A percentile compares a stretch with the other conserved stretches of the same genome.
Evolutionary conservation across 2,797 vertebrate genomes (phyloP).

Genomic region (Melanotaenia trifasciata): DNA sequence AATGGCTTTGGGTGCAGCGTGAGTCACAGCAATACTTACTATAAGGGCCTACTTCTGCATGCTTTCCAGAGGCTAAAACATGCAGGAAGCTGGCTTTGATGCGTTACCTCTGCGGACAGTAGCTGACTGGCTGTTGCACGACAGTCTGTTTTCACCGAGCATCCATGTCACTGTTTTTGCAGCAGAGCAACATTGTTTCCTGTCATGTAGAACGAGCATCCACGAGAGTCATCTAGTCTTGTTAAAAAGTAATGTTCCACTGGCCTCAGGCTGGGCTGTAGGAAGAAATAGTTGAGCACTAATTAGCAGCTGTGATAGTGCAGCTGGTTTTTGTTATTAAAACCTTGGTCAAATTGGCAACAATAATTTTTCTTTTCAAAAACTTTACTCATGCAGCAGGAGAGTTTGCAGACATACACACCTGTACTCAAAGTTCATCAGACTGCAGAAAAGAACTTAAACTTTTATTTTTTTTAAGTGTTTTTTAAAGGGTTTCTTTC

Average conservation of each 20-base stretch:
- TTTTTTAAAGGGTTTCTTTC: background rate
- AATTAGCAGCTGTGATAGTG: background rate
- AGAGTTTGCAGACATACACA: too few species aligned
- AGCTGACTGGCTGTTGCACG: background rate
- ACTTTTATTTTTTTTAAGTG: too few species aligned
- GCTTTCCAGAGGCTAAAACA: constrained; percentile 30
- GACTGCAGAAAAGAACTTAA: background rate
- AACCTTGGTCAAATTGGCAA: background rate
- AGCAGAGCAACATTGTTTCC: background rate
- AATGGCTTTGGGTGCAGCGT: constrained; percentile 29
- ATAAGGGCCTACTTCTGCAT: constrained; percentile 15
- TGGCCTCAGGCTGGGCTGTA: background rate
- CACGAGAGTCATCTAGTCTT: background rate
- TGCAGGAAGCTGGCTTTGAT: constrained; percentile 30
- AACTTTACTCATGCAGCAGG: background rate
- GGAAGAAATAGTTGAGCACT: background rate
- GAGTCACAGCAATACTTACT: constrained; percentile 50
- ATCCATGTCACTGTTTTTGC: background rate
- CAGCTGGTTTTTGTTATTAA: background rate
- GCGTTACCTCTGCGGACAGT: constrained; percentile 14
- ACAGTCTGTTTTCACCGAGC: constrained; percentile 1
- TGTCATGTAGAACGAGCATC: constrained; percentile 3
- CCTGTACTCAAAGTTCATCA: too few species aligned
- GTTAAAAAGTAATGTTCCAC: background rate
- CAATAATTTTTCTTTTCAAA: background rate